Percentiles rank a stretch among this genome's conserved stretches.
These are phyloP conservation scores for Rutilus rutilus DNA, from an alignment of 2,113 vertebrate species.

Conservation along the genomic window DNA sequence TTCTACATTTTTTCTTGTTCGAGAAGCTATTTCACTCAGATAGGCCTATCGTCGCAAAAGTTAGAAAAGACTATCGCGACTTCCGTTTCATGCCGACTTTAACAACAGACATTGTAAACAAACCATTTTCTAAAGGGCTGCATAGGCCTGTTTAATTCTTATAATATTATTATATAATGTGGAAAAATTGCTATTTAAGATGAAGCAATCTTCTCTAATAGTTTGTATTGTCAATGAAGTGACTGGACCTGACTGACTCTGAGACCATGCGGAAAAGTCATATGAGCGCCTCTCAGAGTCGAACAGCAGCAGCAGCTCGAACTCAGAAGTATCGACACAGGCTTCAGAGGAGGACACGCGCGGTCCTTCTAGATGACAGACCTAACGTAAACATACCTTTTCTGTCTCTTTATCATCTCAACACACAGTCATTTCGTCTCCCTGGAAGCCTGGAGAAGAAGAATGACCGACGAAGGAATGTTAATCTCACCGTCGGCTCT, in stretches of 20 bases:
- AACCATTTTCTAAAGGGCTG: neutral
- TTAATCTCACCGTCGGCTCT: constrained; percentile 64
- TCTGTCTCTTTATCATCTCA: too few relatives aligned
- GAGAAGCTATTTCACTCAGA: too few relatives aligned
- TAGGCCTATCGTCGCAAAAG: too few relatives aligned
- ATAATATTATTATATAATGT: neutral
- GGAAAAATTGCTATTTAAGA: neutral
- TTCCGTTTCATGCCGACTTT: too few relatives aligned
- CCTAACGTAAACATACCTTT: neutral
- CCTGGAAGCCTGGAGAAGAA: neutral
- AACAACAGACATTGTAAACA: neutral
- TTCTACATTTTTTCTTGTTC: too few relatives aligned
- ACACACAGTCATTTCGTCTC: neutral
- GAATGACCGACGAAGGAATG: constrained; percentile 61
- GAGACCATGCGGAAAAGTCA: constrained; percentile 65
- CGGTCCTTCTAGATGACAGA: constrained; percentile 5
- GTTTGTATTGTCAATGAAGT: neutral
- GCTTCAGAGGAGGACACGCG: neutral
- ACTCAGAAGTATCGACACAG: neutral
- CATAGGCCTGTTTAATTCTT: neutral
- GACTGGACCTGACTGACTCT: constrained; percentile 35
- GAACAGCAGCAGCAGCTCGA: neutral
- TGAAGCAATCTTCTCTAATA: neutral
- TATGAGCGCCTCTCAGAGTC: constrained; percentile 42
- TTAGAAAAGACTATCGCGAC: too few relatives aligned